Evolutionary conservation across 2,113 vertebrate species (phyloP), one percentile per base, ranked within the genome.

Genomic region (Myrmecobius fasciatus): DNA sequence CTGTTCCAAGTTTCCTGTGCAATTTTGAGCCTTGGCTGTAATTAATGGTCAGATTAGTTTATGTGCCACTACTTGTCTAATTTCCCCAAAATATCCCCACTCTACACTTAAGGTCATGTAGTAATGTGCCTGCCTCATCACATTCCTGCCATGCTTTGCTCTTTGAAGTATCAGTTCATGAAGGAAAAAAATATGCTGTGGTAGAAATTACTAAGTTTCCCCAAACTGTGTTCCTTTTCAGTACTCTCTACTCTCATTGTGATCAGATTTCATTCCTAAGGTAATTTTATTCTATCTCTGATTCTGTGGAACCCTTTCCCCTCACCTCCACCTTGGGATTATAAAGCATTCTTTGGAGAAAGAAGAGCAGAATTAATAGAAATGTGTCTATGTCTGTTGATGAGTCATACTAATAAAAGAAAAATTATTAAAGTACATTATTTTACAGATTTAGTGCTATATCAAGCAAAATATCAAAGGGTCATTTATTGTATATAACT

Each of bases 31-130:
- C 49, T 51, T 51, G 49, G 49, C 14, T 43, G 20, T 11, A 75
- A 36, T 67, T 24, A 24, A 2, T 22, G 0, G 31, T 51, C 26
- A 26, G 6, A 31, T 52, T 2, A 20, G 11, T 8, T 17, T 36
- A 91, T 26, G 60, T 0, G 22, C 0, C 1, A 43, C 24, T 67
- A 3, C 51, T 75, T 8, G 3, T 12, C 52, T 8, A 25, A 0
- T 75, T 47, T 60, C 31, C 88, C 11, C 4, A 52, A 31, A 53
- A 28, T 9, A 22, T 20, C 31, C 48, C 17, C 54, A 75, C 8
- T 47, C 43, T 24, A 48, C 5, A 9, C 47, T 52, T 26, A 93
- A 91, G 89, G 83, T 2, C 94, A 75, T n/a, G 14, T 43, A 43
- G 6, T 75, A 20, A 2, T n/a, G 17, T 75, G 36, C 43, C 43